phyloP scores from a whole-genome alignment of 2,113 vertebrate species.

The Tursiops truncatus region DNA sequence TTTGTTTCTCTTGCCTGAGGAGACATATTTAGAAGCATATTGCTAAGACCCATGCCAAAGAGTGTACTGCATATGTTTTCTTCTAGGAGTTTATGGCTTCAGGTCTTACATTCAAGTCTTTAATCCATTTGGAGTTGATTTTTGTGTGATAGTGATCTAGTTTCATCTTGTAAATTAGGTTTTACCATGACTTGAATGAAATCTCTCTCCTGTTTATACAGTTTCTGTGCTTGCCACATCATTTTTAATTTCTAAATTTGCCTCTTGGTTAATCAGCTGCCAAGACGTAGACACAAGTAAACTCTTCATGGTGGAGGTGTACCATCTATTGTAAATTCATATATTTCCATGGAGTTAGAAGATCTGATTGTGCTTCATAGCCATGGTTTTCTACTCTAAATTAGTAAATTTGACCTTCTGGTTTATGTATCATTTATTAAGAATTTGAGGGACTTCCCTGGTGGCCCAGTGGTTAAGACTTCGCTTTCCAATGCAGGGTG shows the following conservation, averaged over 20 bases:
- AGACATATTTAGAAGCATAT: background rate
- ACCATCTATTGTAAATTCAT: background rate
- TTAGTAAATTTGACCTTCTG: background rate
- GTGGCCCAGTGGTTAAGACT: too few relatives aligned
- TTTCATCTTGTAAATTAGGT: background rate
- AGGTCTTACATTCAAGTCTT: background rate
- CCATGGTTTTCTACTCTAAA: background rate
- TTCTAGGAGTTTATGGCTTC: background rate
- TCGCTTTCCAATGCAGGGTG: too few relatives aligned
- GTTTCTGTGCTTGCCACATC: background rate
- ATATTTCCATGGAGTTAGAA: background rate
- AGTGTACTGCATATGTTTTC: background rate
- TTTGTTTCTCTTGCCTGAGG: too few relatives aligned
- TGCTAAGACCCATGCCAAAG: background rate
- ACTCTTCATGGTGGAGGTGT: background rate
- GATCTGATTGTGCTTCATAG: background rate
- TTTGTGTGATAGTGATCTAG: background rate
- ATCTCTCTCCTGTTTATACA: background rate
- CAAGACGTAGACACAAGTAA: background rate
- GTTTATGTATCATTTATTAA: background rate
- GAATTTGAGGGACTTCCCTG: background rate
- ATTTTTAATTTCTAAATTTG: conserved; percentile 37
- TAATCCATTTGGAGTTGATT: background rate
- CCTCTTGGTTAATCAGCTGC: background rate
- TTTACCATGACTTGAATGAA: conserved; percentile 42